phyloP scores from a whole-genome alignment of 35 echinoderm and acorn worm genomes.

The Heliocidaris erythrogramma region DNA sequence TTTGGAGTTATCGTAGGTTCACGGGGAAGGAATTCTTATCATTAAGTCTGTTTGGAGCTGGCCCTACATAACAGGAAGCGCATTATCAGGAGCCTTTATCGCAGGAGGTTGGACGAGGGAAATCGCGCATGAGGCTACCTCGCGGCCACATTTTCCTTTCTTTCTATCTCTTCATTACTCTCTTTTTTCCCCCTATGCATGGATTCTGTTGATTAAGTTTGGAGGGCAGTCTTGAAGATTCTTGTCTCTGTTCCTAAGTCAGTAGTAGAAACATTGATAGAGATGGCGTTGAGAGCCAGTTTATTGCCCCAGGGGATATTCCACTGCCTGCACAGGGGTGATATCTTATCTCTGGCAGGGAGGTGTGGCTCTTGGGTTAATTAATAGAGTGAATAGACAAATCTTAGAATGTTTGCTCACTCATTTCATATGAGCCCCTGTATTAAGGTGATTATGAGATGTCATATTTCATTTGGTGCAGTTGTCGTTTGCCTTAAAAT shows the following conservation, averaged over 20 bases:
- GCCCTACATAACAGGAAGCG: conserved; percentile 37
- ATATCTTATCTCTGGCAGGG: conserved; percentile 43
- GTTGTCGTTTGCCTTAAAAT: background rate
- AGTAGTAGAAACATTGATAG: conserved; percentile 7
- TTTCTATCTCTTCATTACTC: background rate
- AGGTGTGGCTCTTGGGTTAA: conserved; percentile 33
- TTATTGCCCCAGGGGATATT: conserved; percentile 31
- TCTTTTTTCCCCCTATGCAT: background rate
- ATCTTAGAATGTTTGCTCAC: background rate
- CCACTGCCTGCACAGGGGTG: conserved; percentile 36
- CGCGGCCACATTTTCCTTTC: conserved; percentile 20
- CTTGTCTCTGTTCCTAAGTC: conserved; percentile 2
- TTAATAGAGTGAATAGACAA: background rate
- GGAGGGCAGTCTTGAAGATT: conserved; percentile 14
- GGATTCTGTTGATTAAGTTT: conserved; percentile 37
- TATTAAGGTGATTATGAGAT: conserved; percentile 21
- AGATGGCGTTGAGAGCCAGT: conserved; percentile 29
- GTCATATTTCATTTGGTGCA: conserved; percentile 40
- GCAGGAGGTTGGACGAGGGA: conserved; percentile 37
- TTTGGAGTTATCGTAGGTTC: conserved; percentile 24
- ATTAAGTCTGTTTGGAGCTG: conserved; percentile 12
- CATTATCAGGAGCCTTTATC: conserved; percentile 41
- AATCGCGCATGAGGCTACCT: conserved; percentile 38
- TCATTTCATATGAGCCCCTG: background rate
- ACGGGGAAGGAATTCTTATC: conserved; percentile 37